Base-by-base conservation (phyloP, 2,113 vertebrate genomes). In the Turnix velox region DNA sequence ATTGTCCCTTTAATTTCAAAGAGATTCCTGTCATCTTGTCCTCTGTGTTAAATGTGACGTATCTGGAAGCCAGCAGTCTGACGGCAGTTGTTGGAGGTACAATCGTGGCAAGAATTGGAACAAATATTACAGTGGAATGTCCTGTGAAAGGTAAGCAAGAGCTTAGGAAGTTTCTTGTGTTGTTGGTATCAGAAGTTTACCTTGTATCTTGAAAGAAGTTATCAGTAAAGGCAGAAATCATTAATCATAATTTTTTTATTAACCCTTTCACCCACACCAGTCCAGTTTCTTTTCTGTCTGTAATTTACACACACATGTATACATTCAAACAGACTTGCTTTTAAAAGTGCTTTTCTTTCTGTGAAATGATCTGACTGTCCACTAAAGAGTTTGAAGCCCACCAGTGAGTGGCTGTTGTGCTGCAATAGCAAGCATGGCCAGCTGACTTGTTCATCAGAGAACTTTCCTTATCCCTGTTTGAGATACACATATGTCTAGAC, bases 81-180 rank as follows among this genome's bases (percentile, higher is more conserved):
- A 97, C 92, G 0, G 82, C 97, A 17, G 86, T 95, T 59, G 98
- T 99, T 52, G 99, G 99, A 57, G 96, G 97, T 63, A 90, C 73
- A 22, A 65, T 99, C 27, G n/a, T 90, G 61, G 96, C 97, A 48
- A 97, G 95, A 74, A 46, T 23, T 1, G 98, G 97, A 84, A 90
- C 97, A 67, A 98, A 98, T 69, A 62, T 99, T 88, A 98, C 87
- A 3, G 90, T 99, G 93, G 96, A 94, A 66, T 99, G 99, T 91
- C 98, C 98, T 6, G 97, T 97, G 39, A 98, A 95, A 96, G 99
- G 99, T 99, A 94, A 95, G 97, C 74, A 46, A 94, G 65, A 55
- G 37, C 33, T 52, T n/a, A n/a, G 20, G 51, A 77, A 6, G 0
- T 87, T 81, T 20, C 57, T 30, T 88, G 19, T 80, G 57, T 48